phyloP scores from a whole-genome alignment of 2,113 vertebrate species.

The Anseranas semipalmata region DNA sequence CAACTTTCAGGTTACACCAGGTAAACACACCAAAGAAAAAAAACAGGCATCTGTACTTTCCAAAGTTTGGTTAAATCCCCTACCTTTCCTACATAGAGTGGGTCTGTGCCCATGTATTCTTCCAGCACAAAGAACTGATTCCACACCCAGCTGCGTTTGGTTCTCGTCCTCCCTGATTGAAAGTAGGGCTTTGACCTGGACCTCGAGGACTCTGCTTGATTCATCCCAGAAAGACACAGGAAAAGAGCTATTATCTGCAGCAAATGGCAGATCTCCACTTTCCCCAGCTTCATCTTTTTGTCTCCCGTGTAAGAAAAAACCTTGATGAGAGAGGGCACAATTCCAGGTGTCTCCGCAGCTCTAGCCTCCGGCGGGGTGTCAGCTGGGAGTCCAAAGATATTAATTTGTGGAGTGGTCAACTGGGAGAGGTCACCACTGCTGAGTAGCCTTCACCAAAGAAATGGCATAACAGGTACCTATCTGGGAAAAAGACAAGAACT shows the following conservation, averaged over 20 bases:
- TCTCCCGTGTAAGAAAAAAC: constrained; percentile 65
- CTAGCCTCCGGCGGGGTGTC: constrained; percentile 74
- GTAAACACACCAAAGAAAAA: neutral
- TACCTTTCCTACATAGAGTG: constrained; percentile 98
- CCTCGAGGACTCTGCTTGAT: constrained; percentile 81
- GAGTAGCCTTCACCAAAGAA: constrained; percentile 70
- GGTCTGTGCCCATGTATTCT: constrained; percentile 95
- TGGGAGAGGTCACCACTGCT: constrained; percentile 74
- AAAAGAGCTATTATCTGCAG: constrained; percentile 85
- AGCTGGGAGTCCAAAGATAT: constrained; percentile 75
- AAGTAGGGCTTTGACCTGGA: constrained; percentile 81
- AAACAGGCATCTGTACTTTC: neutral
- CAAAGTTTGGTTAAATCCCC: constrained; percentile 56
- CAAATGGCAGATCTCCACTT: constrained; percentile 81
- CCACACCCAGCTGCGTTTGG: constrained; percentile 98
- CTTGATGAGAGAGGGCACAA: constrained; percentile 69
- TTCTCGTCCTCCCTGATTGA: constrained; percentile 81
- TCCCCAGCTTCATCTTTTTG: constrained; percentile 82
- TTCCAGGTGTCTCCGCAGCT: constrained; percentile 75
- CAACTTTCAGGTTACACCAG: neutral
- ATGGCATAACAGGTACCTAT: constrained; percentile 80
- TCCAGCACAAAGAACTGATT: constrained; percentile 99
- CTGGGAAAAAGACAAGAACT: constrained; percentile 66
- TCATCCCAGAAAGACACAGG: constrained; percentile 83
- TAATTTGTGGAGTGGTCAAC: constrained; percentile 70